Conservation (phyloP, 2,888 invertebrate species). For the Agrochola lychnidis region DNA sequence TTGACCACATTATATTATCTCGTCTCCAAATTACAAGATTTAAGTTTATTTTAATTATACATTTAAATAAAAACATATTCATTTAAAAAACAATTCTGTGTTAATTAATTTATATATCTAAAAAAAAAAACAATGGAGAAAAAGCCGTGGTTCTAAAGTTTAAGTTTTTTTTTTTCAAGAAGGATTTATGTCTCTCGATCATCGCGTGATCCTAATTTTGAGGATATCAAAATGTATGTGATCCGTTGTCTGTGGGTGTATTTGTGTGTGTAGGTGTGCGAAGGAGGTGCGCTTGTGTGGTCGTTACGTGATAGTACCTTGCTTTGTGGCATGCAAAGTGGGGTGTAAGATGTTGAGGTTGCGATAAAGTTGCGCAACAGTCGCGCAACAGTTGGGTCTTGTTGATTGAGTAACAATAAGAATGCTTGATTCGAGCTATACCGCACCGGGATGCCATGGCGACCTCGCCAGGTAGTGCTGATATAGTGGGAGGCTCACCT, state of each 20-base stretch:
- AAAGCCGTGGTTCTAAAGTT: conserved; percentile 52
- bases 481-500: too few relatives aligned
- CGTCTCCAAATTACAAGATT: conserved; percentile 29
- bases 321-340: conserved; percentile 37
- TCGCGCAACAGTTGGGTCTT: conserved; percentile 17
- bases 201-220: conserved; percentile 64
- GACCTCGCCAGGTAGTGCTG: too few relatives aligned
- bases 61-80: not conserved
- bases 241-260: conserved; percentile 49
- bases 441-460: too few relatives aligned
- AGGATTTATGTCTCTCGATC: conserved; percentile 52
- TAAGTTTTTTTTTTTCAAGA: conserved; percentile 23
- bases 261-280: conserved; percentile 40
- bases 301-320: not conserved
- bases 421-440: not conserved
- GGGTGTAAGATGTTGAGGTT: conserved; percentile 17
- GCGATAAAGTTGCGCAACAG: conserved; percentile 29
- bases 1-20: not conserved
- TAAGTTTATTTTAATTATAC: conserved; percentile 32
- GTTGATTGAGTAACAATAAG: conserved; percentile 1
- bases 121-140: conserved; percentile 18
- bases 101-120: conserved; percentile 48
- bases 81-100: conserved; percentile 37
- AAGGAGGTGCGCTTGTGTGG: conserved; percentile 40
- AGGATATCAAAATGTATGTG: conserved; percentile 64